Percentiles rank a stretch among this genome's conserved stretches.
These are phyloP conservation scores for Erythrolamprus reginae DNA, from an alignment of 2,113 vertebrate genomes.

Conservation along the genomic window DNA sequence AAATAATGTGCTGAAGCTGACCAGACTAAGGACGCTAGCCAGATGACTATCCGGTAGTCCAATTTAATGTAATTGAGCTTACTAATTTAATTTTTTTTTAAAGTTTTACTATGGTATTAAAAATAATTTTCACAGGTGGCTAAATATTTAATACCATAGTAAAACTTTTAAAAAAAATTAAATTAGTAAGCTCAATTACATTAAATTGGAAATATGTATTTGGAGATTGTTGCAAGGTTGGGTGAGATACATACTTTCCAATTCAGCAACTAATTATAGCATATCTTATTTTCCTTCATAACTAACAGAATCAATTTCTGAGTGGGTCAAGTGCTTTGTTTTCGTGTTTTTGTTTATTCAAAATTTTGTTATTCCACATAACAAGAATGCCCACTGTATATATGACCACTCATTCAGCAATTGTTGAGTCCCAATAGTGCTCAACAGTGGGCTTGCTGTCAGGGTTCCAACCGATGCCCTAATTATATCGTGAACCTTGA, in stretches of 20 bases:
- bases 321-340: not conserved
- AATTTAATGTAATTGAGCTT: too few relatives aligned
- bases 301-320: not conserved
- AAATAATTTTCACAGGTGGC: too few relatives aligned
- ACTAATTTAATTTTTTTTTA: too few relatives aligned
- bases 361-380: not conserved
- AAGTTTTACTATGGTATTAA: too few relatives aligned
- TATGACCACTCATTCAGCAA: not conserved
- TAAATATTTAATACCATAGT: not conserved
- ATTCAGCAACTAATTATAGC: not conserved
- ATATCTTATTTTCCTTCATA: not conserved
- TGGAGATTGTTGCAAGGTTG: not conserved
- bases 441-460: too few relatives aligned
- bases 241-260: not conserved
- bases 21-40: too few relatives aligned
- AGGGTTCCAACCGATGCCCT: too few relatives aligned
- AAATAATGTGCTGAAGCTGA: too few relatives aligned
- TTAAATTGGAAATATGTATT: not conserved
- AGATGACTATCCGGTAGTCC: too few relatives aligned
- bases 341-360: not conserved
- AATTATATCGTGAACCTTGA: too few relatives aligned
- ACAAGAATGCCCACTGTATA: not conserved
- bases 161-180: not conserved
- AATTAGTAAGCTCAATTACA: not conserved
- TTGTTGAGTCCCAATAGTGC: not conserved